Conservation (phyloP, 2,888 invertebrate species). For the Pyrochroa serraticornis region DNA sequence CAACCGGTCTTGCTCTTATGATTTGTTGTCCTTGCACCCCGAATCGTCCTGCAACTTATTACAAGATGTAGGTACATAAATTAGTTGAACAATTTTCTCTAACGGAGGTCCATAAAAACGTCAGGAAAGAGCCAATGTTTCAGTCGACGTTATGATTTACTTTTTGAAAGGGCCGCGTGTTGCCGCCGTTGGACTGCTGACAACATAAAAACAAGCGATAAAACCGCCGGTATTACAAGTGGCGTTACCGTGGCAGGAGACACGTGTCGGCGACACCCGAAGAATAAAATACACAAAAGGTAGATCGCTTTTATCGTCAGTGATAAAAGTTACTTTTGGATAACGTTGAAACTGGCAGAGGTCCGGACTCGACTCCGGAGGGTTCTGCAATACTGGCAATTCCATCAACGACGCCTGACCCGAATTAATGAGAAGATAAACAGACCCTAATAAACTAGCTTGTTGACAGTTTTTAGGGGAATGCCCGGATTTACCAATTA, state of each 20-base stretch:
- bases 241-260: background rate
- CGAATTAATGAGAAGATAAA: too few species aligned
- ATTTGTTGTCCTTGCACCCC: background rate
- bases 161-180: slow-evolving; percentile 8
- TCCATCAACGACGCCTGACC: too few species aligned
- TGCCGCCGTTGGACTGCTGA: slow-evolving; percentile 18
- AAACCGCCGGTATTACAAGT: slow-evolving; percentile 16
- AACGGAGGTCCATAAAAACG: slow-evolving; percentile 25
- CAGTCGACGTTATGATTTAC: slow-evolving; percentile 19
- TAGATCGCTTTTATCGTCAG: background rate
- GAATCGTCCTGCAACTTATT: background rate
- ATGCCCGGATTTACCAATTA: too few species aligned
- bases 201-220: slow-evolving; percentile 25
- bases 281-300: background rate
- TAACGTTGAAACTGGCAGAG: too few species aligned
- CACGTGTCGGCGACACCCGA: background rate
- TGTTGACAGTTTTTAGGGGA: too few species aligned
- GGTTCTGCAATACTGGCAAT: too few species aligned
- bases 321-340: too few species aligned
- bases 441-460: too few species aligned
- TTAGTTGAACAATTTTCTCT: slow-evolving; percentile 10
- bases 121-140: slow-evolving; percentile 10
- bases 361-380: too few species aligned
- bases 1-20: background rate
- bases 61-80: too few species aligned